Evolutionary conservation across 1,140 invertebrate genomes (phyloP), one percentile per base, ranked within the genome.

Genomic region (Acromyrmex heyeri): DNA sequence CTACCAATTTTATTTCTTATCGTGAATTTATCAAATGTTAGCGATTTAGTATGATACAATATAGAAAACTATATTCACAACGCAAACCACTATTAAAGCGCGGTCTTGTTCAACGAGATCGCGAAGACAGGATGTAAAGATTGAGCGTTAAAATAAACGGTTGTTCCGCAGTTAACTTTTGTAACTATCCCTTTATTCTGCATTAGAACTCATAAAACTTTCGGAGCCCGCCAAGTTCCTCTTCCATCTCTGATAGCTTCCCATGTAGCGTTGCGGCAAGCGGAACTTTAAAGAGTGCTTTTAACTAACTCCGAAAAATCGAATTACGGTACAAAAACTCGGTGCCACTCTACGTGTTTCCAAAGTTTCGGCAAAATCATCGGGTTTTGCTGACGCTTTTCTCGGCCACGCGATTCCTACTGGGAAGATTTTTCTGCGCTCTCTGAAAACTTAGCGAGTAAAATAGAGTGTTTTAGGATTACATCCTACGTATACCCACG

Each of bases 301-400:
- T 83, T 83, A 83, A 83, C 79, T 73, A 75, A 83, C 79, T 83
- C 69, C 70, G 55, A 83, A 83, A 83, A 83, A 83, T 83, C 79
- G 79, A 73, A 69, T 75, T 83, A 83, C 79, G 24, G 55, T 53
- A 61, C 79, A 83, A 83, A 83, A 83, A 83, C 55, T 75, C 69
- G 38, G 55, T 83, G 79, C 79, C 79, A 75, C 79, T 83, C 79
- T 75, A 75, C 69, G 55, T 62, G 69, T 70, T 73, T 48, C 24
- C 38, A 21, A 83, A 83, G 55, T 83, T 83, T 83, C 38, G 69
- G 55, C 27, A 83, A 75, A 75, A 83, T 75, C 79, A 75, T 83
- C 69, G 69, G 79, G 73, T 83, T 50, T 83, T 48, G 38, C 69
- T 61, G 38, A 75, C 70, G 69, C 57, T 61, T 61, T 48, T 50